Evolutionary conservation across 2,888 invertebrate species (phyloP), one percentile per base, ranked within the genome.

Genomic region (Pristionchus exspectatus): DNA sequence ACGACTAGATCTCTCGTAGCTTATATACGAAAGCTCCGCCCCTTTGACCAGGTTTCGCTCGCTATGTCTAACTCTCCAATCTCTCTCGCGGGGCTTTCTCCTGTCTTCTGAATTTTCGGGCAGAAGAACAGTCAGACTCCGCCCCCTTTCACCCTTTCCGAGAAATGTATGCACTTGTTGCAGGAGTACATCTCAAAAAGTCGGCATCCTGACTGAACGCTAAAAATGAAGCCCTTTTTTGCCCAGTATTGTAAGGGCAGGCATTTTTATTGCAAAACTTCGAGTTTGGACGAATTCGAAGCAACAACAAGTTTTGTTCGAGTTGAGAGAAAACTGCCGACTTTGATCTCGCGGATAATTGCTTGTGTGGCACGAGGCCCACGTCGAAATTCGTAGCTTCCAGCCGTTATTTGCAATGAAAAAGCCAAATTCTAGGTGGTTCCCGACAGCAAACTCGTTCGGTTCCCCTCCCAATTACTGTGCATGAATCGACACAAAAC

Each of bases 111-210:
- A 63, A n/a, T 63, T 63, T 63, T 24, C 24, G 44, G 44, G 44
- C 44, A n/a, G 24, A 24, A 63, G 63, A 63, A n/a, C 10, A 10
- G 21, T 16, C 63, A 9, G n/a, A 9, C 63, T n/a, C 63, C 63
- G 63, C 63, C 63, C 59, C 63, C 63, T 63, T 63, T n/a, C 24
- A 21, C 63, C 63, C 21, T 63, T 63, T 24, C 63, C 24, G 74
- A 24, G 69, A 72, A 72, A 33, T 74, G 74, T 74, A 33, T 74
- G 38, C 74, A 33, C 74, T 74, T 38, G 74, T 21, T 74, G 74
- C 74, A 74, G 38, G 38, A 72, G 69, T 16, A 33, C 69, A 72
- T n/a, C n/a, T n/a, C 44, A 38, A 33, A 38, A 74, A 33, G 16
- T 21, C 38, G 2, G 74, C 21, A 38, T 63, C 9, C 63, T n/a